A percentile compares a stretch with the other conserved stretches of the same genome.
Conservation (phyloP, 2,113 vertebrate genomes). For the Cheilinus undulatus region DNA sequence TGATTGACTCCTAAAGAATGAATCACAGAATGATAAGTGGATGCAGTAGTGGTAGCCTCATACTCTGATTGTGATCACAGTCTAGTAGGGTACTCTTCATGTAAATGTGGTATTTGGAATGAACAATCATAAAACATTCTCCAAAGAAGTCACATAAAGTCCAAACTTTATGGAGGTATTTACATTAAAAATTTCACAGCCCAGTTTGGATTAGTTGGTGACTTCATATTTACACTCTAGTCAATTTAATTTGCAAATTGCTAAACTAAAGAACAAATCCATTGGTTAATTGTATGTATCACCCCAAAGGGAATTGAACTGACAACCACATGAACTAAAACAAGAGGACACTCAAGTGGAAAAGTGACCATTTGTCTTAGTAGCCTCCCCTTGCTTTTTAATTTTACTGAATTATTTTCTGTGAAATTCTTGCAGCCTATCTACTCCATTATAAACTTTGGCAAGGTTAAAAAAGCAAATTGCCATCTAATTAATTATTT, state of each 20-base stretch:
- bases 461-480: constrained; percentile 73
- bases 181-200: neutral
- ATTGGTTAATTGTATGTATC: neutral
- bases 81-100: neutral
- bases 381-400: constrained; percentile 53
- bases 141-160: neutral
- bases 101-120: neutral
- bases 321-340: neutral
- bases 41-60: neutral
- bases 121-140: neutral
- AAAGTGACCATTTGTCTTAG: constrained; percentile 72
- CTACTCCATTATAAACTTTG: constrained; percentile 75
- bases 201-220: neutral
- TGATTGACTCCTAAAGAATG: neutral
- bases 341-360: constrained; percentile 41
- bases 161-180: neutral
- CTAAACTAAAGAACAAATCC: neutral
- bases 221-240: neutral
- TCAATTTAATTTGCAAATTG: neutral
- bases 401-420: constrained; percentile 74
- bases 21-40: neutral
- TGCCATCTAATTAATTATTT: constrained; percentile 83
- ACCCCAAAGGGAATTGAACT: constrained; percentile 10
- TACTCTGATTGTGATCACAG: neutral
- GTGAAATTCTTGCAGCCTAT: constrained; percentile 64